These are phyloP conservation scores for Drosophila nr. perissopoda DNA, from an alignment of 2,888 invertebrate species.

Conservation along the genomic window DNA sequence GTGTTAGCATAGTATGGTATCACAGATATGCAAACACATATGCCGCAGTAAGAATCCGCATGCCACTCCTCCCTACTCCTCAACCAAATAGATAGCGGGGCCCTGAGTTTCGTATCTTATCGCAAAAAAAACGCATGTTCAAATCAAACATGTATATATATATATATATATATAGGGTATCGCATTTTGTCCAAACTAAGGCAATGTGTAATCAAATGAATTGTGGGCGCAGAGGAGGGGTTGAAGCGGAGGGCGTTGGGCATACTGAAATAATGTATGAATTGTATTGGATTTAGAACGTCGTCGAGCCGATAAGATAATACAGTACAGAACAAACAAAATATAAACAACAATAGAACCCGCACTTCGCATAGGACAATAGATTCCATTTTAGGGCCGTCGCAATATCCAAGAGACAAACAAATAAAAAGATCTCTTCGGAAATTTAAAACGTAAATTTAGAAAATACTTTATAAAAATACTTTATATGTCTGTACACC, in stretches of 20 bases:
- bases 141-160: slow-evolving; percentile 51
- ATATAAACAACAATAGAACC: not conserved
- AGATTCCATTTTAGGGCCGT: slow-evolving; percentile 32
- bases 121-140: slow-evolving; percentile 59
- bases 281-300: slow-evolving; percentile 52
- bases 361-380: slow-evolving; percentile 25
- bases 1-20: slow-evolving; percentile 5
- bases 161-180: slow-evolving; percentile 4
- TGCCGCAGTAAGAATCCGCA: slow-evolving; percentile 51
- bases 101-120: slow-evolving; percentile 57
- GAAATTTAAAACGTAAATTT: slow-evolving; percentile 5
- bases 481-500: too few species aligned
- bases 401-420: slow-evolving; percentile 3
- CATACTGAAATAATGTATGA: slow-evolving; percentile 8
- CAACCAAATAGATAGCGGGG: not conserved
- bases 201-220: slow-evolving; percentile 36
- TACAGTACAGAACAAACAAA: not conserved
- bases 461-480: not conserved
- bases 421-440: not conserved
- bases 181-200: slow-evolving; percentile 20
- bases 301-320: slow-evolving; percentile 44
- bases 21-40: slow-evolving; percentile 53
- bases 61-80: not conserved
- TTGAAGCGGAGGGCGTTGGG: not conserved
- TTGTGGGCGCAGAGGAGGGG: not conserved